Conservation (phyloP, 2,888 invertebrate species). For the Agriotes lineatus region DNA sequence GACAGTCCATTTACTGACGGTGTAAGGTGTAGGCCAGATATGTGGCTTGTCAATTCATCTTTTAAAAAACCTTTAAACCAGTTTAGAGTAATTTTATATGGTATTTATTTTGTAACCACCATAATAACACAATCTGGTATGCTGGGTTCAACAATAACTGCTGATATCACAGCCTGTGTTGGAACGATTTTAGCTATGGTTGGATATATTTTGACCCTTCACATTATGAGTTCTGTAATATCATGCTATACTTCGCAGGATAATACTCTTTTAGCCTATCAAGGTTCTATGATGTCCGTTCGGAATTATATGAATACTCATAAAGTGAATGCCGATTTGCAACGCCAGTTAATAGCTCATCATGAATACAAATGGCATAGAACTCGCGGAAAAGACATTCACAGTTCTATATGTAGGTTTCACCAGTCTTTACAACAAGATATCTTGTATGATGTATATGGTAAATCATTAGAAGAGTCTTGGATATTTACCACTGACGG, state of each 20-base stretch:
- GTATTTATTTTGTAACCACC: conserved; percentile 15
- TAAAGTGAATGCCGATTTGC: conserved; percentile 24
- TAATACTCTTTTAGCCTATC: conserved; percentile 30
- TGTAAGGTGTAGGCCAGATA: background rate
- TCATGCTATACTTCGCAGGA: background rate
- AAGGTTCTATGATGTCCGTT: conserved; percentile 27
- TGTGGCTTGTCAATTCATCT: conserved; percentile 20
- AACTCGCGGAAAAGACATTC: conserved; percentile 22
- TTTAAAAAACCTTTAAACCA: conserved; percentile 10
- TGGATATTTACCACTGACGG: conserved; percentile 33
- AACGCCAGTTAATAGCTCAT: conserved; percentile 25
- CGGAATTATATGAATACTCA: conserved; percentile 29
- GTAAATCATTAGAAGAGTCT: conserved; percentile 13
- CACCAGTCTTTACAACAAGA: conserved; percentile 34
- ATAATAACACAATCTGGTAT: conserved; percentile 5
- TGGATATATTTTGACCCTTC: background rate
- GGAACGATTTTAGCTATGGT: background rate
- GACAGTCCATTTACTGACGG: background rate
- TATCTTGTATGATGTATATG: conserved; percentile 45
- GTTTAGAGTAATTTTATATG: background rate
- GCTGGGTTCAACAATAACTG: background rate
- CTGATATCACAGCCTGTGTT: background rate
- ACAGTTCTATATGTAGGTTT: conserved; percentile 15
- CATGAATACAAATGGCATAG: conserved; percentile 38
- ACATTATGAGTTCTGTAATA: background rate